Base-by-base conservation (phyloP, 2,888 invertebrate species). In the Prostheceraeus crozeri region DNA sequence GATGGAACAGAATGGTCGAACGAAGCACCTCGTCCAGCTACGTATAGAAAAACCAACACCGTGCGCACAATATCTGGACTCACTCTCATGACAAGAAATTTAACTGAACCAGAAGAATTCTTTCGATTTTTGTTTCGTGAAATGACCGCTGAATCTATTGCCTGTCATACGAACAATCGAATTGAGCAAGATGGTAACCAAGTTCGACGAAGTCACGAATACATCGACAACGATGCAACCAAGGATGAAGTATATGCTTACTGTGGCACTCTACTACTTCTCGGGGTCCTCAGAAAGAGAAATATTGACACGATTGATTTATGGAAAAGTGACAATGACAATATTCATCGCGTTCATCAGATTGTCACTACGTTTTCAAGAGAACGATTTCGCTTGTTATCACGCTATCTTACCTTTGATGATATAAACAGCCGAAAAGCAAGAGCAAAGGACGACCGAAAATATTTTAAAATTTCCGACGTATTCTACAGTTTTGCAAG, bases 331-430 rank as follows among this genome's bases (percentile, higher is more conserved):
- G 28, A 48, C 48, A 19, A 48, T 14, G 28, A 8, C 11, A 48
- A 48, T 48, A 48, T 48, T 48, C 14, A 48, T 48, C 48, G 23
- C 23, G 48, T 48, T 28, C 14, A 48, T 23, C 48, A 48, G 48
- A 25, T 48, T 48, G 48, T 48, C 28, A 48, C 48, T 48, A 48
- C 48, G 28, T 48, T 48, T 48, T 48, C 25, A 28, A 48, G 48
- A 48, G 48, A 48, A 48, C 23, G 48, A 48, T 48, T 48, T 48
- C 4, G 48, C 23, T 28, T 48, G 14, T 30, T 48, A 48, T 48
- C 23, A 30, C 48, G 40, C 19, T 40, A 40, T 40, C 40, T 40
- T 14, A 40, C 40, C 14, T 40, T 40, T n/a, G 40, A 40, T 40
- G 19, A 40, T 40, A 14, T 21, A 14, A 40, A 14, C 14, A 23